Base-by-base conservation (phyloP, 2,113 vertebrate genomes). In the Microcebus lehilahytsara region DNA sequence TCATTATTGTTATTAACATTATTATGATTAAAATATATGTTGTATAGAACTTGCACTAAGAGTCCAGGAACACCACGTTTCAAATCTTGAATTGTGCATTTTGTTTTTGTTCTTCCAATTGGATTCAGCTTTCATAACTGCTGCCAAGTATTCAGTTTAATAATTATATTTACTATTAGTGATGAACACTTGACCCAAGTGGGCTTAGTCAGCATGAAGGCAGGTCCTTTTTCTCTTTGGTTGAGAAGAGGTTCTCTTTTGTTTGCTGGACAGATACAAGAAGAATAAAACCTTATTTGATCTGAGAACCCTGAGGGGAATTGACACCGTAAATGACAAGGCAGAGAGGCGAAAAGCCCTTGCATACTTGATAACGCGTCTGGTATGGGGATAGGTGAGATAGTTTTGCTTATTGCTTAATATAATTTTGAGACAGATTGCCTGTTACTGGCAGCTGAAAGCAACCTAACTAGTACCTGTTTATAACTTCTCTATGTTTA, bases 71-170 rank as follows among this genome's bases (percentile, higher is more conserved):
- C 10, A 66, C 16, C 49, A 67, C 40, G 60, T 95, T 90, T 85
- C 42, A 80, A 64, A 69, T 62, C 37, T 42, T n/a, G 2, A 75
- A 66, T 25, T 40, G 3, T 58, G 64, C 10, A 23, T 56, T 90
- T 94, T 25, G 20, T 22, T 30, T 95, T 95, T 91, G n/a, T 93
- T 84, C 56, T 96, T 93, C 71, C 32, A 93, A 37, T 10, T 93
- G 40, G 51, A 88, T 32, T 23, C 64, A 80, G 86, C 49, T 85
- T 96, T 95, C 51, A 53, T 67, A 81, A 89, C 4, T 80, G 13
- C 69, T 49, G 13, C 42, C 13, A 46, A 74, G 32, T 49, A 51
- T 71, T 88, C 66, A 80, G 32, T n/a, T 77, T 46, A 67, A 49
- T 75, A 25, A 69, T 93, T 42, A 49, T 30, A 49, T 71, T 79